A percentile compares a stretch with the other conserved stretches of the same genome.
Evolutionary conservation across 2,888 invertebrate genomes (phyloP).

Genomic region (Cerceris rybyensis): DNA sequence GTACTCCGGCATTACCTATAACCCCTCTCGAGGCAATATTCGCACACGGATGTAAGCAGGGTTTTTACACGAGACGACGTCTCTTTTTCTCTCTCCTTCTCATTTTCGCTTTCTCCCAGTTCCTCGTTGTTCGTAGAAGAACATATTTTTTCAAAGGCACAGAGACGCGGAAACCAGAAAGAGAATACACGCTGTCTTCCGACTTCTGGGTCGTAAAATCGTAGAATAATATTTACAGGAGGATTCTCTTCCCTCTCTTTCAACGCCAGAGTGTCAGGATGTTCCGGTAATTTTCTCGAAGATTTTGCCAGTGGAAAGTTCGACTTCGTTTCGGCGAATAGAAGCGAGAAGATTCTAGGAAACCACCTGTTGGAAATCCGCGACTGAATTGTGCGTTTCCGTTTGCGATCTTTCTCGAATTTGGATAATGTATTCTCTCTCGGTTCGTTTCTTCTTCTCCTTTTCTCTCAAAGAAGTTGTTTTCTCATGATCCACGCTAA

Average conservation of each 20-base stretch:
- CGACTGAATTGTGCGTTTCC: constrained; percentile 17
- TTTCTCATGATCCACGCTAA: not conserved
- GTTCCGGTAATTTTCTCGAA: constrained; percentile 23
- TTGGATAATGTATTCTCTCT: not conserved
- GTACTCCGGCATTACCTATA: constrained; percentile 73
- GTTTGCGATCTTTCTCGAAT: not conserved
- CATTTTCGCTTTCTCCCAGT: not conserved
- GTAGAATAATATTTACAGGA: constrained; percentile 33
- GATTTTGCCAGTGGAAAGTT: not conserved
- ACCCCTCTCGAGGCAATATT: constrained; percentile 72
- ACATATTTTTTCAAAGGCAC: not conserved
- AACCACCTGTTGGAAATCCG: constrained; percentile 62
- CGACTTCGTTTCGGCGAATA: not conserved
- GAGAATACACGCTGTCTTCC: not conserved
- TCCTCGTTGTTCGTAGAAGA: not conserved
- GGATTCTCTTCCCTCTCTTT: not conserved
- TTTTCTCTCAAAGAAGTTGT: too few species aligned
- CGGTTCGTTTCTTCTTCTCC: too few species aligned
- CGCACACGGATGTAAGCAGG: constrained; percentile 41
- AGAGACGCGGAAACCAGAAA: not conserved
- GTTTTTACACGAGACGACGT: constrained; percentile 2
- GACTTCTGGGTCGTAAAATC: constrained; percentile 9
- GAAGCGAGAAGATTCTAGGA: not conserved
- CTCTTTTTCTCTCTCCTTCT: constrained; percentile 13
- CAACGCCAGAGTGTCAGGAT: not conserved